A percentile compares a stretch with the other conserved stretches of the same genome.
phyloP scores from a whole-genome alignment of 2,888 invertebrate species.

The Synanthedon vespiformis region DNA sequence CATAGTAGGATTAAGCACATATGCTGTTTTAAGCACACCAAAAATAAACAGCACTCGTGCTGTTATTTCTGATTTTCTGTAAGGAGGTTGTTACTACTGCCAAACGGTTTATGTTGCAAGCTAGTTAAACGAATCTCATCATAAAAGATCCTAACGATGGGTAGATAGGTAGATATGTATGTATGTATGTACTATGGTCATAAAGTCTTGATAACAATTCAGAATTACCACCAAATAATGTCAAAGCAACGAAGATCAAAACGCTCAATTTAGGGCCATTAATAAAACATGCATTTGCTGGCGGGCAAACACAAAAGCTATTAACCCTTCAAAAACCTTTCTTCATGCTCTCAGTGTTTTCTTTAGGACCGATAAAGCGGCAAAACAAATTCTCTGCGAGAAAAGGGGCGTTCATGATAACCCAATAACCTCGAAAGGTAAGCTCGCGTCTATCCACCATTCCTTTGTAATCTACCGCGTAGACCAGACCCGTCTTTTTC shows the following conservation, averaged over 20 bases:
- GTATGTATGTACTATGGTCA: too few species aligned
- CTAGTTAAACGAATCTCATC: too few species aligned
- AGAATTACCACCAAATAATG: neutral
- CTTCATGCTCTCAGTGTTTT: constrained; percentile 8
- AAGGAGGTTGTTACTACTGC: too few species aligned
- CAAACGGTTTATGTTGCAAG: too few species aligned
- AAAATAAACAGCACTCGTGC: too few species aligned
- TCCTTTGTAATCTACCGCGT: neutral
- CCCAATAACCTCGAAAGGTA: constrained; percentile 21
- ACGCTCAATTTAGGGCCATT: neutral
- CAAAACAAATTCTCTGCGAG: constrained; percentile 20
- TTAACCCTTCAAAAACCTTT: constrained; percentile 6
- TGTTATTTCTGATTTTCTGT: too few species aligned
- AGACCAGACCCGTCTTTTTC: neutral
- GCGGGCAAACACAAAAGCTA: constrained; percentile 6
- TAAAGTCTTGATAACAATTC: neutral
- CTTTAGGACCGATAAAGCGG: constrained; percentile 23
- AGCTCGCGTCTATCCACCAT: neutral
- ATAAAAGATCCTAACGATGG: too few species aligned
- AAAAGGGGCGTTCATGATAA: constrained; percentile 38
- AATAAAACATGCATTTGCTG: neutral
- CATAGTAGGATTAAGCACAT: too few species aligned
- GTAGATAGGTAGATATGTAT: too few species aligned
- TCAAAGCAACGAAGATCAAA: neutral
- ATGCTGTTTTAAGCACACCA: too few species aligned